phyloP scores from a whole-genome alignment of 2,113 vertebrate species.

The Nannobrachium achirus region DNA sequence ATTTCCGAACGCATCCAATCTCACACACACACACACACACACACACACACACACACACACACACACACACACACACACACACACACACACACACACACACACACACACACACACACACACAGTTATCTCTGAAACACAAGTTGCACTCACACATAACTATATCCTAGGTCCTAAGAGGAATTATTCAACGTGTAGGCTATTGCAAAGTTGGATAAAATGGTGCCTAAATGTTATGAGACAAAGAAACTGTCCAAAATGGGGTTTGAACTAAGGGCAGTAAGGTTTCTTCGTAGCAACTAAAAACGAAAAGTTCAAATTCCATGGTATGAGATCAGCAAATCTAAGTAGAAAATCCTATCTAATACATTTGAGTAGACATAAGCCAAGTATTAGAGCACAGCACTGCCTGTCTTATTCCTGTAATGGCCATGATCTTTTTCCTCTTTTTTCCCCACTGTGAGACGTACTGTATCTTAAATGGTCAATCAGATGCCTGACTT shows the following conservation, averaged over 20 bases:
- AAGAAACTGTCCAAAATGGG: conserved; percentile 24
- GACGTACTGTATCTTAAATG: too few species aligned
- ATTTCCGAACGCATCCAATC: conserved; percentile 10
- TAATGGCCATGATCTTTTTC: conserved; percentile 15
- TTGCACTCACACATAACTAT: not conserved
- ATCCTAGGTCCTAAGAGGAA: not conserved
- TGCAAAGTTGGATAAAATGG: conserved; percentile 12
- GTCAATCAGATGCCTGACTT: not conserved
- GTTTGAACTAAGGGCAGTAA: conserved; percentile 34
- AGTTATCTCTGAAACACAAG: not conserved
- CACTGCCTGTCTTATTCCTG: not conserved
- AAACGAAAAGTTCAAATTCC: conserved; percentile 2
- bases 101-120: conserved; percentile 11
- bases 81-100: conserved; percentile 10
- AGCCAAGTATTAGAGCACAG: not conserved
- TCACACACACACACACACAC: conserved; percentile 14
- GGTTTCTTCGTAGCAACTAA: conserved; percentile 14
- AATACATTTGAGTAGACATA: conserved; percentile 5
- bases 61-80: not conserved
- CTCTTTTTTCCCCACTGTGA: not conserved
- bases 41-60: conserved; percentile 11
- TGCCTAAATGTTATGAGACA: conserved; percentile 8
- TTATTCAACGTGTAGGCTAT: conserved; percentile 7
- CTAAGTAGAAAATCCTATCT: not conserved
- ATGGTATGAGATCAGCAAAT: not conserved